These are phyloP conservation scores for Uria lomvia DNA, from an alignment of 2,113 vertebrate genomes.

Conservation along the genomic window DNA sequence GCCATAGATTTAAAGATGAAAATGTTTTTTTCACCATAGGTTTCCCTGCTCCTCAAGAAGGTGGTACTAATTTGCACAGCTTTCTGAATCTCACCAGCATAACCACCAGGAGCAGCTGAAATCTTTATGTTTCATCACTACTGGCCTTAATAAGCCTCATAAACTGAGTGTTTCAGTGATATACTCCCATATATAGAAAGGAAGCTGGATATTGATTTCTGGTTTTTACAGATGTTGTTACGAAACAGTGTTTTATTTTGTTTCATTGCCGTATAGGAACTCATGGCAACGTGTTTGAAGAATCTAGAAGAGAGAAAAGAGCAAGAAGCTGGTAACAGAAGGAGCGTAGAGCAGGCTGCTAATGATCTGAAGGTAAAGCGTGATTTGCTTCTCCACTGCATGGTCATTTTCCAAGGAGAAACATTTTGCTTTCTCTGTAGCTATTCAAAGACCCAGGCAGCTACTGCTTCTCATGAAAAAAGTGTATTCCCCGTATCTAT, in stretches of 20 bases:
- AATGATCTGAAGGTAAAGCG: slow-evolving; percentile 68
- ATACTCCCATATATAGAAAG: background rate
- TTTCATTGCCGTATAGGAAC: slow-evolving; percentile 47
- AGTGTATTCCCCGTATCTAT: background rate
- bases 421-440: background rate
- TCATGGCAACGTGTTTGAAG: slow-evolving; percentile 55
- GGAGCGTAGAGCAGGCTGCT: slow-evolving; percentile 44
- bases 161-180: background rate
- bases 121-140: background rate
- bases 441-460: background rate
- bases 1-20: background rate
- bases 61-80: background rate
- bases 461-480: background rate
- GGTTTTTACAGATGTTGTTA: background rate
- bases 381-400: background rate
- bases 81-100: background rate
- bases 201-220: background rate
- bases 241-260: background rate
- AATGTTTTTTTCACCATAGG: background rate
- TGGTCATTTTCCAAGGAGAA: background rate
- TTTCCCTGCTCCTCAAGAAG: background rate
- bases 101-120: background rate
- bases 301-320: slow-evolving; percentile 64
- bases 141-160: background rate
- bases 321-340: slow-evolving; percentile 60